Evolutionary conservation across 2,113 vertebrate species (phyloP).

Genomic region (Brienomyrus longianalis): DNA sequence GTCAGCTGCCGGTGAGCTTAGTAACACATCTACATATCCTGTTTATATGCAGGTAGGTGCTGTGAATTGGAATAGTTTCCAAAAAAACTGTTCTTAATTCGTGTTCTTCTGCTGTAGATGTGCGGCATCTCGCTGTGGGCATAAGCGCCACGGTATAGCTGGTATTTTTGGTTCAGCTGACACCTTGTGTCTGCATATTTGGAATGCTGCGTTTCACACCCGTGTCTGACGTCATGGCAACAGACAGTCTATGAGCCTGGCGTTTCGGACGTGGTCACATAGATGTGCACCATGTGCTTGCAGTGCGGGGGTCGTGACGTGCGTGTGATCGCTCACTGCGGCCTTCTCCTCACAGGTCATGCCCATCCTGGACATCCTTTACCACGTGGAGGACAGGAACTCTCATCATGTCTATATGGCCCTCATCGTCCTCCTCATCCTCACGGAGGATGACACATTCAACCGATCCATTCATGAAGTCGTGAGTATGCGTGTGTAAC

Average conservation of each 20-base stretch:
- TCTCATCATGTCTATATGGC: slow-evolving; percentile 99
- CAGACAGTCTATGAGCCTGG: not conserved
- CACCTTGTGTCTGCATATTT: not conserved
- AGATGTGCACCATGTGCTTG: not conserved
- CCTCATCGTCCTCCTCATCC: slow-evolving; percentile 92
- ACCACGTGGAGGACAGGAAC: slow-evolving; percentile 92
- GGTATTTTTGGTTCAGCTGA: not conserved
- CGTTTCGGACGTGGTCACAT: not conserved
- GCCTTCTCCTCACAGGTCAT: slow-evolving; percentile 68
- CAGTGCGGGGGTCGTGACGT: not conserved
- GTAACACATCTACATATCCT: not conserved
- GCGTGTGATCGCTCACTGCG: not conserved
- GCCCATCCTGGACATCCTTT: slow-evolving; percentile 93
- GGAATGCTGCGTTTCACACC: not conserved
- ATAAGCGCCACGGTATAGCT: not conserved
- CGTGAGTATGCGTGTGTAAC: slow-evolving; percentile 61
- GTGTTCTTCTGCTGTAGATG: not conserved
- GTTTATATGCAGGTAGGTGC: not conserved
- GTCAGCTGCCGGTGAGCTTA: not conserved
- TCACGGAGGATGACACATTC: slow-evolving; percentile 94
- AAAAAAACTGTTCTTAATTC: not conserved
- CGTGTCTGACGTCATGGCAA: not conserved
- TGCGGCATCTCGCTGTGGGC: not conserved
- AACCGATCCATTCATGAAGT: slow-evolving; percentile 95
- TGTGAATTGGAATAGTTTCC: not conserved